Conservation (phyloP, 2,888 invertebrate genomes). For the Petrolisthes cinctipes region DNA sequence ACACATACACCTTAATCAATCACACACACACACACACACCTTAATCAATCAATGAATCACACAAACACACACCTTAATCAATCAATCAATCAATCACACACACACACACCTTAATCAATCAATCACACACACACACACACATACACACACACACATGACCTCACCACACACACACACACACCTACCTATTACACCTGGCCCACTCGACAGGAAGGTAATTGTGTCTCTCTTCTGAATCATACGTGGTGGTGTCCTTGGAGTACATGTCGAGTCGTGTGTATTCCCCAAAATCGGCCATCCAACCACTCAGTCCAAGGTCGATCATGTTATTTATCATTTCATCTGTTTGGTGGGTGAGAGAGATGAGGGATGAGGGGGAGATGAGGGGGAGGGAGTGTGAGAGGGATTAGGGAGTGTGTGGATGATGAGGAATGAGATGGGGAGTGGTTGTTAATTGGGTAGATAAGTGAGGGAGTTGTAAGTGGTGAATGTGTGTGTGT, state of each 20-base stretch:
- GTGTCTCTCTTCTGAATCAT: conserved; percentile 61
- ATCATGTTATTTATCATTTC: conserved; percentile 66
- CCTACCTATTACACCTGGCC: conserved; percentile 66
- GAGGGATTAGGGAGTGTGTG: no score
- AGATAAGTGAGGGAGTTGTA: no score
- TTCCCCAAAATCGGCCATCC: conserved; percentile 68
- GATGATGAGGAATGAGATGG: no score
- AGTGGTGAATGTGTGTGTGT: no score
- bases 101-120: not conserved
- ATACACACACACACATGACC: not conserved
- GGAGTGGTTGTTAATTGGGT: no score
- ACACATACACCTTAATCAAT: no score
- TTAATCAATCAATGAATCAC: no score
- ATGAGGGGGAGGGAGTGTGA: no score
- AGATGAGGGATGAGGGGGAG: no score
- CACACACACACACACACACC: no score
- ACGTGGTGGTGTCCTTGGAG: conserved; percentile 25
- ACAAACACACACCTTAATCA: no score
- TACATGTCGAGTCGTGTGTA: conserved; percentile 65
- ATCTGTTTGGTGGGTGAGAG: conserved; percentile 40
- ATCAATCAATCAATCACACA: no score
- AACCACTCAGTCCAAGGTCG: conserved; percentile 66
- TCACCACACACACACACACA: not conserved
- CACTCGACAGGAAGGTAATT: conserved; percentile 66
- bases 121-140: not conserved